Percentiles rank a stretch among this genome's conserved stretches.
Conservation (phyloP, 2,797 vertebrate genomes). For the Lateolabrax maculatus region DNA sequence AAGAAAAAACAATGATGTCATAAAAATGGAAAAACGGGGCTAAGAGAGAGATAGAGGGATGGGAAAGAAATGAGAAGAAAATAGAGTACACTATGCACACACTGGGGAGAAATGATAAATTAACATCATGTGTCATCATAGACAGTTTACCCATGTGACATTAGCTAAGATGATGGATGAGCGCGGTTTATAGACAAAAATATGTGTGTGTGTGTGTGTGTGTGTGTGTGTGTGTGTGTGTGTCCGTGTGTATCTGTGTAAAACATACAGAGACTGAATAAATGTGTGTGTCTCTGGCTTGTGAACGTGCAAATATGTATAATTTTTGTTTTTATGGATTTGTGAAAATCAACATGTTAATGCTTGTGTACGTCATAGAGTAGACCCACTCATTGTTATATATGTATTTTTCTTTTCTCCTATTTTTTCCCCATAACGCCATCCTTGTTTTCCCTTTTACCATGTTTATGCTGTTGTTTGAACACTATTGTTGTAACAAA, state of each 20-base stretch:
- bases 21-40: conserved; percentile 26
- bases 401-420: background rate
- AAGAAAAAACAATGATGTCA: conserved; percentile 38
- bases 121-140: conserved; percentile 76
- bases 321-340: conserved; percentile 43
- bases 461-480: background rate
- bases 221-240: too few species aligned
- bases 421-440: background rate
- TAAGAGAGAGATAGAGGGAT: conserved; percentile 28
- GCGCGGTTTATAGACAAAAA: conserved; percentile 66
- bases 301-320: conserved; percentile 56
- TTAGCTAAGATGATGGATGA: conserved; percentile 84
- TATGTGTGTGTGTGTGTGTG: conserved; percentile 49
- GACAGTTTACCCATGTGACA: conserved; percentile 76
- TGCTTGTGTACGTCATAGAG: conserved; percentile 12
- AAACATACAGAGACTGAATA: conserved; percentile 26
- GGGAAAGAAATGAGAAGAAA: conserved; percentile 38
- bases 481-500: background rate
- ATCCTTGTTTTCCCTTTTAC: background rate
- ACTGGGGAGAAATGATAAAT: conserved; percentile 67
- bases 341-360: conserved; percentile 10
- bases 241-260: conserved; percentile 35
- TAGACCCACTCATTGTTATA: background rate
- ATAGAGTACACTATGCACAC: conserved; percentile 20
- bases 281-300: conserved; percentile 45